Base-by-base conservation (phyloP, 2,113 vertebrate species). In the Sula dactylatra region DNA sequence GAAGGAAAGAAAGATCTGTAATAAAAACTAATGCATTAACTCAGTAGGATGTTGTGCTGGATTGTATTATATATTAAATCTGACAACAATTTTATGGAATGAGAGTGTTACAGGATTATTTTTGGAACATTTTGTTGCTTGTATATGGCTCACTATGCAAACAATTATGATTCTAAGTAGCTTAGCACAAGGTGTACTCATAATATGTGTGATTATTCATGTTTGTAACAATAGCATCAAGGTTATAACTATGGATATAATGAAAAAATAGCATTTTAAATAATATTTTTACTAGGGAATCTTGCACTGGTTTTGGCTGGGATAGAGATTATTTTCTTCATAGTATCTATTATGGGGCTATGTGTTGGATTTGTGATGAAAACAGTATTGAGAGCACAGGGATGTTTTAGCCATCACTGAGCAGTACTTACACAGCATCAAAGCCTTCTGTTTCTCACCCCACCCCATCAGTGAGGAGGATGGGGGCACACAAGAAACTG, bases 391-490 rank as follows among this genome's bases (percentile, higher is more conserved):
- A 13, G 42, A 71, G 16, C 13, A 62, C 0, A 21, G 27, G 15
- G 26, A 52, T 42, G 3, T 66, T 91, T 80, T 13, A 29, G 13
- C 3, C 2, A 16, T 20, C 2, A 2, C 8, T 62, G 11, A 76
- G 16, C 31, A 71, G 13, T 15, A 7, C 31, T 80, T 40, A 44
- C 22, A 8, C 13, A 52, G 13, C 5, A 5, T 8, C 13, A 20
- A 56, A 20, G 10, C 4, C 1, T 55, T 12, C 42, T 86, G 11
- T 9, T 83, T 74, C 56, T 66, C 38, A 58, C 3, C 3, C 10
- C 9, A 2, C 1, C 17, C 11, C 26, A 44, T 7, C 18, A 64
- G 17, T 0, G 2, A 26, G 13, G 4, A 62, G 56, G 20, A 11
- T 36, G 26, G 4, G 31, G 10, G 2, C 15, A 2, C 32, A 27